These are phyloP conservation scores for Notoglanidium macrostoma DNA, from an alignment of 2,797 vertebrate species.

Conservation along the genomic window DNA sequence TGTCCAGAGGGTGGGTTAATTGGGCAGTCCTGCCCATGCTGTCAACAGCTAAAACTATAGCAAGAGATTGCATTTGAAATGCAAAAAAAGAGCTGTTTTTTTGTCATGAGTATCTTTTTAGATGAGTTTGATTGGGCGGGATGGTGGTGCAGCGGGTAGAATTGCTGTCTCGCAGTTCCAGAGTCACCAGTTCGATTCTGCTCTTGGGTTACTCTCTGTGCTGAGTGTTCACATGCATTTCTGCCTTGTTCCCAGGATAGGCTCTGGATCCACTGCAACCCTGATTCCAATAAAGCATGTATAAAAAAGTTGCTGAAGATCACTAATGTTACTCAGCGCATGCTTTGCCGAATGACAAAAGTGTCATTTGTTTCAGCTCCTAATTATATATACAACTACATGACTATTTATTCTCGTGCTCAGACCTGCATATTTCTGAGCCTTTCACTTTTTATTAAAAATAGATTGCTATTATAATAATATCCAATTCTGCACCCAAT, in stretches of 20 bases:
- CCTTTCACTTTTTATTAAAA: neutral
- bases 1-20: neutral
- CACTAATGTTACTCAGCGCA: neutral
- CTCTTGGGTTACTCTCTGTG: neutral
- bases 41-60: neutral
- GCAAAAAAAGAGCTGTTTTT: neutral
- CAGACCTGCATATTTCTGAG: neutral
- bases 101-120: neutral
- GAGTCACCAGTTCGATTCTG: neutral
- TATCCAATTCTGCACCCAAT: neutral
- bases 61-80: neutral
- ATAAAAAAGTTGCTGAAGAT: neutral
- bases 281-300: neutral
- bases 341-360: neutral
- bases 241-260: neutral
- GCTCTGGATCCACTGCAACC: neutral
- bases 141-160: neutral
- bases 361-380: neutral
- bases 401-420: neutral
- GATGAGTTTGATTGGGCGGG: neutral
- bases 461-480: neutral
- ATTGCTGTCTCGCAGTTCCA: neutral
- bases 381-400: neutral
- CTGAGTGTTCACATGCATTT: neutral
- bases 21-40: neutral